These are phyloP conservation scores for Andrena hattorfiana DNA, from an alignment of 2,888 invertebrate species.

Conservation along the genomic window DNA sequence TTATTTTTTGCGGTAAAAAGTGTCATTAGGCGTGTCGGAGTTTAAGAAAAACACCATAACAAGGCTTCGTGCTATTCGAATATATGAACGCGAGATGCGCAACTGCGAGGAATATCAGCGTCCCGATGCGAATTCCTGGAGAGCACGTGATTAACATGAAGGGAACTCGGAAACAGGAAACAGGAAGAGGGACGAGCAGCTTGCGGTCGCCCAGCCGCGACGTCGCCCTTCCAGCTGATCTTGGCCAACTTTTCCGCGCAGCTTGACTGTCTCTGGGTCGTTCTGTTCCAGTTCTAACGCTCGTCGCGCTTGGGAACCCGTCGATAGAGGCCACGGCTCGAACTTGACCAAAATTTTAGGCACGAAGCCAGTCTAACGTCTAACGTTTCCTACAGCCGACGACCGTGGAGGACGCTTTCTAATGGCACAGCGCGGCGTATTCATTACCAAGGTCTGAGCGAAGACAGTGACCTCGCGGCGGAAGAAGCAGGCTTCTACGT, in stretches of 20 bases:
- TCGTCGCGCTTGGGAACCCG: slow-evolving; percentile 36
- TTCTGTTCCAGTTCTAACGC: slow-evolving; percentile 64
- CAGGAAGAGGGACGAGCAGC: slow-evolving; percentile 11
- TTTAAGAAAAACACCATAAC: background rate
- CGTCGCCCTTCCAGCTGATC: slow-evolving; percentile 57
- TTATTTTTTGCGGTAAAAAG: slow-evolving; percentile 8
- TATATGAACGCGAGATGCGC: background rate
- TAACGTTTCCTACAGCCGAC: slow-evolving; percentile 25
- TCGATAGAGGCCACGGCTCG: slow-evolving; percentile 30
- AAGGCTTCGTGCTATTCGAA: background rate
- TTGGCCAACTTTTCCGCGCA: slow-evolving; percentile 51
- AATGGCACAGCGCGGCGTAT: slow-evolving; percentile 31
- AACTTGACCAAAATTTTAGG: slow-evolving; percentile 68
- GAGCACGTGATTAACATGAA: slow-evolving; percentile 2
- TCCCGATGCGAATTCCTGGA: background rate
- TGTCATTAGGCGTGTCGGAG: too few species aligned
- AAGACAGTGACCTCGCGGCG: slow-evolving; percentile 28
- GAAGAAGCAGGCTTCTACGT: slow-evolving; percentile 37
- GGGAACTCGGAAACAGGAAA: background rate
- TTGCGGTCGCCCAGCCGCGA: background rate
- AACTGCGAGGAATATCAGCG: background rate
- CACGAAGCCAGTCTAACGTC: slow-evolving; percentile 40
- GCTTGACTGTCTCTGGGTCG: background rate
- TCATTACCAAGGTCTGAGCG: slow-evolving; percentile 48
- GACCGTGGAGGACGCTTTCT: slow-evolving; percentile 42